Evolutionary conservation across 2,113 vertebrate genomes (phyloP), one percentile per base, ranked within the genome.

Genomic region (Carlito syrichta): DNA sequence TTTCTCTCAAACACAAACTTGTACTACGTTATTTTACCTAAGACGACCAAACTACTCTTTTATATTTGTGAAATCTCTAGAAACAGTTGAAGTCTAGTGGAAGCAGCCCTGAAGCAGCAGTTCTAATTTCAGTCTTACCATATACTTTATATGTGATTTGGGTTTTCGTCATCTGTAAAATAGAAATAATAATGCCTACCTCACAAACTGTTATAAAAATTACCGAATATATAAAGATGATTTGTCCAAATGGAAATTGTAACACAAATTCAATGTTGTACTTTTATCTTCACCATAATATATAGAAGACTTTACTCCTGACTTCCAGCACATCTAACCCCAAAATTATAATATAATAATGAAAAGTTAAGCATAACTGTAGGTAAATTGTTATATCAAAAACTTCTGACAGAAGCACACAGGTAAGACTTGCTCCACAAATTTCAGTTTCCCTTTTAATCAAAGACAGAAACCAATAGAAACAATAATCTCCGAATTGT

Each of bases 321-420:
- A 91, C 54, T 96, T 92, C 45, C 7, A 76, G 66, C 9, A 93
- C 8, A 92, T 38, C 30, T 92, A 96, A 97, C 8, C 19, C 16
- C 40, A 71, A 93, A 66, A 50, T 56, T 8, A 86, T 11, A 63
- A 43, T 25, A 66, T 19, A 25, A 6, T 82, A 92, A 30, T 58
- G 22, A 94, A 96, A 92, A 58, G 40, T 12, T 22, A 96, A 91
- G 17, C 7, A 92, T 78, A 50, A 71, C 3, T 78, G 76, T 8
- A 58, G 50, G 19, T 50, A 62, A 81, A 69, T 19, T 91, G 2
- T 43, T 62, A 50, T 2, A 77, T 40, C 74, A 77, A 84, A 84
- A 93, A 94, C 27, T 74, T 89, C n/a, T 60, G 50, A 84, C 27
- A 30, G 16, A 85, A 91, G 35, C 40, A 91, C 16, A 78, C 40